Evolutionary conservation across 53 echinoderm and acorn worm species (phyloP), one percentile per base, ranked within the genome.

Genomic region (Pentamera pediparva): DNA sequence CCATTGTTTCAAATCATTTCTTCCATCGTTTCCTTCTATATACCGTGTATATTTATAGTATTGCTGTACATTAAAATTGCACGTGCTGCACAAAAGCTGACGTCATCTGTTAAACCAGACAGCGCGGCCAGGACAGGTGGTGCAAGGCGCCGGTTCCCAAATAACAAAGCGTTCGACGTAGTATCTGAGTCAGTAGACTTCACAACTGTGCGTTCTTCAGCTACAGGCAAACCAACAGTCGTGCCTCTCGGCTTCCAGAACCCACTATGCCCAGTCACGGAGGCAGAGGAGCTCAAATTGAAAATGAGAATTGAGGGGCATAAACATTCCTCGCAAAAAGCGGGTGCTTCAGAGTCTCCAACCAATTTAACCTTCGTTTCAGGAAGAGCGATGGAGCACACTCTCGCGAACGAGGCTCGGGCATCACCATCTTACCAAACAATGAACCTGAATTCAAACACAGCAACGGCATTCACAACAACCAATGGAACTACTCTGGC

Each of bases 51-150:
- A 65, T 38, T 89, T 31, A 82, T 89, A 40, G 65, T 89, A 19
- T 48, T 89, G 37, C 41, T 82, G 8, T 89, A 89, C 61, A 86
- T 86, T 75, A 85, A 81, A 69, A 89, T 89, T 48, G 86, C 86
- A 48, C 82, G 69, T 25, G 81, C 89, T 7, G 89, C 67, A 15
- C 67, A 67, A 45, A 67, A 67, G 29, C 45, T 67, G 67, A 47
- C 67, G 25, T 67, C 67, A 67, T 67, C 67, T 2, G 67, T 67
- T 7, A 41, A 67, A 67, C 67, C 67, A 39, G 67, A 67, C 27
- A 47, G 67, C 17, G 45, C 45, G 0, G 43, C 45, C 24, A 67
- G 45, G 30, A 47, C 41, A 25, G 29, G 30, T 67, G 30, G 29
- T 37, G 40, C 67, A 25, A 20, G 3, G 0, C 45, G 67, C 18